Conservation (phyloP, 2,888 invertebrate species). For the Melanotus villosus region DNA sequence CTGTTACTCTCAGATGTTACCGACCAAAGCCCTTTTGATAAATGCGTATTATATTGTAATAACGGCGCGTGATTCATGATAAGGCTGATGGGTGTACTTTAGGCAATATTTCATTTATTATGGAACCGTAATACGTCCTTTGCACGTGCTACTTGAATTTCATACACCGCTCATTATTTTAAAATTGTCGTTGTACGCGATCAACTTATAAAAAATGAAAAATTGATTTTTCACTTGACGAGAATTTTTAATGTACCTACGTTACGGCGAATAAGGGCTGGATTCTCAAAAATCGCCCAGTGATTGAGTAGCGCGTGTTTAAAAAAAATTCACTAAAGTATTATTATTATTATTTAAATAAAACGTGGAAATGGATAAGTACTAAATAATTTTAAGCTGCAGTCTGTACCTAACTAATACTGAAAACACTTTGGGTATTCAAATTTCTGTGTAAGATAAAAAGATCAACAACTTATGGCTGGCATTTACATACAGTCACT, state of each 20-base stretch:
- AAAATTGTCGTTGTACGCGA: slow-evolving; percentile 35
- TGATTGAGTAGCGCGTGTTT: too few species aligned
- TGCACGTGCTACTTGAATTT: slow-evolving; percentile 46
- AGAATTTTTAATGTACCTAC: not conserved
- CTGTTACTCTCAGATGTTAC: slow-evolving; percentile 49
- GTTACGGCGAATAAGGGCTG: too few species aligned
- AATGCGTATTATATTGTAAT: slow-evolving; percentile 51
- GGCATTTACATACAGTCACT: too few species aligned
- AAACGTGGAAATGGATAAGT: too few species aligned
- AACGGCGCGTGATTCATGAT: slow-evolving; percentile 49
- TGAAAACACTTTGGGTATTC: too few species aligned
- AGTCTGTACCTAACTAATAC: too few species aligned
- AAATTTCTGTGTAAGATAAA: too few species aligned
- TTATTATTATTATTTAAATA: too few species aligned
- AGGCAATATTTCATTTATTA: slow-evolving; percentile 51
- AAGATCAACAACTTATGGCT: too few species aligned
- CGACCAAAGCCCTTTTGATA: slow-evolving; percentile 50
- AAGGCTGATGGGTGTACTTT: slow-evolving; percentile 50
- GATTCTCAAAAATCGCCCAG: too few species aligned
- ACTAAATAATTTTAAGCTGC: too few species aligned
- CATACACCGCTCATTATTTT: slow-evolving; percentile 44
- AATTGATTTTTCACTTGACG: not conserved
- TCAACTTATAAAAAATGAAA: slow-evolving; percentile 21
- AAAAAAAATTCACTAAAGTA: too few species aligned
- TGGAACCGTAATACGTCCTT: slow-evolving; percentile 44